These are phyloP conservation scores for Holothuria glaberrima DNA, from an alignment of 35 echinoderm and acorn worm genomes.

Conservation along the genomic window DNA sequence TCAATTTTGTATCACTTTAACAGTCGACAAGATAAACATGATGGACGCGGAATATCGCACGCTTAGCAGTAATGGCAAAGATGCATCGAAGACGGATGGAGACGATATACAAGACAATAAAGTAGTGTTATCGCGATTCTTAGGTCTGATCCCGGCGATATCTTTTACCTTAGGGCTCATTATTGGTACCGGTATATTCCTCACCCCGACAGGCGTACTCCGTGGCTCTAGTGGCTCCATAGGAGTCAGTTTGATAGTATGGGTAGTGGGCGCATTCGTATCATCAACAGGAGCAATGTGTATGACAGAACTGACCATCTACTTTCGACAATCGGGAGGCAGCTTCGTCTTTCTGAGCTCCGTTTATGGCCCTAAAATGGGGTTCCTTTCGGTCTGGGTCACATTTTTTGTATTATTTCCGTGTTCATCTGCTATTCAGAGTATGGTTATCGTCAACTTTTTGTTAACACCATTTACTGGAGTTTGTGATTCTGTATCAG, in stretches of 20 bases:
- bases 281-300: constrained; percentile 14
- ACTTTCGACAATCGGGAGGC: constrained; percentile 27
- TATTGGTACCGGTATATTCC: constrained; percentile 28
- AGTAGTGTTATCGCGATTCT: neutral
- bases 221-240: constrained; percentile 16
- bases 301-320: neutral
- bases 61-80: no score
- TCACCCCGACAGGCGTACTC: constrained; percentile 30
- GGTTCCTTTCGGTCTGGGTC: neutral
- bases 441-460: constrained; percentile 26
- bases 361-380: constrained; percentile 12
- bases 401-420: neutral
- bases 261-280: constrained; percentile 15
- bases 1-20: no score
- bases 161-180: constrained; percentile 12
- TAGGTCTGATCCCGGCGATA: neutral
- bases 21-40: no score
- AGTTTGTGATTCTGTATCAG: neutral
- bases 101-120: no score
- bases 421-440: neutral
- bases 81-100: no score
- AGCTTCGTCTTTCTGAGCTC: neutral
- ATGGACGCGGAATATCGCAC: no score
- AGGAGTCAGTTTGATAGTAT: constrained; percentile 21
- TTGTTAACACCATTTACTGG: constrained; percentile 1